Conservation (phyloP, 1,140 invertebrate species). For the Archegozetes longisetosus region DNA sequence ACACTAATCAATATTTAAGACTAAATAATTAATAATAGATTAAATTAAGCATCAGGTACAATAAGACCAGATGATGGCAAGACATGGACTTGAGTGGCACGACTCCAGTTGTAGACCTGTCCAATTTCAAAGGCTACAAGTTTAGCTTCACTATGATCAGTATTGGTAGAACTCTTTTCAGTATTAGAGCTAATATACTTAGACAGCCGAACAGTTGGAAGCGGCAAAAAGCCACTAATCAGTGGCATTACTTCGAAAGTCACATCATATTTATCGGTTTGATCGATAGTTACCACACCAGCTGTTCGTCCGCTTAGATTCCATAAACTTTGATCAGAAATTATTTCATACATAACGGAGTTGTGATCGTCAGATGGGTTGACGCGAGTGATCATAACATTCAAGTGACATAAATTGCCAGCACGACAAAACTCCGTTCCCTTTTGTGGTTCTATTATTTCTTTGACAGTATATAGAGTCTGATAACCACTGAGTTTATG, state of each 20-base stretch:
- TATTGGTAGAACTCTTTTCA: background rate
- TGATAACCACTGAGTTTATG: slow-evolving; percentile 27
- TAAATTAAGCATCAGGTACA: background rate
- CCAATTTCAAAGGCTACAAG: slow-evolving; percentile 66
- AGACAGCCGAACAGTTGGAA: slow-evolving; percentile 70
- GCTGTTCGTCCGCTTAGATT: slow-evolving; percentile 72
- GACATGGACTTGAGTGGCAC: slow-evolving; percentile 71
- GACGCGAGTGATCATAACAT: slow-evolving; percentile 47
- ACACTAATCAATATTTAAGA: too few relatives aligned
- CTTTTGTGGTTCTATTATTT: slow-evolving; percentile 58
- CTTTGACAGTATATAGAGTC: slow-evolving; percentile 65
- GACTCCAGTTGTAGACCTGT: slow-evolving; percentile 72
- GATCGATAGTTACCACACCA: slow-evolving; percentile 19
- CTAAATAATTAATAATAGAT: too few relatives aligned
- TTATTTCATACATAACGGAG: slow-evolving; percentile 67
- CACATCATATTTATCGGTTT: slow-evolving; percentile 34
- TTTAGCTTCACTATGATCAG: slow-evolving; percentile 30
- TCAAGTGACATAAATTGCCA: slow-evolving; percentile 67
- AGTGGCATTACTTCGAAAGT: slow-evolving; percentile 78
- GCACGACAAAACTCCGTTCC: slow-evolving; percentile 71
- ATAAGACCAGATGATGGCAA: slow-evolving; percentile 32
- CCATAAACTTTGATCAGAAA: slow-evolving; percentile 57
- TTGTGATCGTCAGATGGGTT: background rate
- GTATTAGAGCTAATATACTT: slow-evolving; percentile 51
- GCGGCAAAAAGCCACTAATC: slow-evolving; percentile 65